Conservation (phyloP, 2,113 vertebrate species). For the Gymnorhina tibicen region DNA sequence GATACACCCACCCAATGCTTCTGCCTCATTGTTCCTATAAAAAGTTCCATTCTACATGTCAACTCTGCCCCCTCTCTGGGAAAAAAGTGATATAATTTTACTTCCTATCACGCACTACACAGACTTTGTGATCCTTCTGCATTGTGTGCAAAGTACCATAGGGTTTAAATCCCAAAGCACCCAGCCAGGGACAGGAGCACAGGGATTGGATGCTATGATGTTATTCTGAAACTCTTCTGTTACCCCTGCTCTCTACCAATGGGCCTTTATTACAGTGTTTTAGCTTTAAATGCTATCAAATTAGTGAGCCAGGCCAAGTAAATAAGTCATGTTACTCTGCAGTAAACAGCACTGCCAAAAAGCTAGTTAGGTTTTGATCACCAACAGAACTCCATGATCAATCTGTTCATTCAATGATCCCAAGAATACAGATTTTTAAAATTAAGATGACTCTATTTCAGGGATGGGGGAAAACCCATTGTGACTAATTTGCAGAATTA, state of each 20-base stretch:
- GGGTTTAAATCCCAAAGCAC: neutral
- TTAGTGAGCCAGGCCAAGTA: conserved; percentile 51
- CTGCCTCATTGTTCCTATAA: neutral
- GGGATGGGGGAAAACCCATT: neutral
- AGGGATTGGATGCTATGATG: neutral
- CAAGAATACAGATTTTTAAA: conserved; percentile 56
- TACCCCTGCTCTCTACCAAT: neutral
- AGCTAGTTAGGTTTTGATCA: conserved; percentile 65
- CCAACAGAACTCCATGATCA: conserved; percentile 53
- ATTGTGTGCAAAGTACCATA: neutral
- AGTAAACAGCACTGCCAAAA: conserved; percentile 60
- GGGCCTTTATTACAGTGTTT: conserved; percentile 9
- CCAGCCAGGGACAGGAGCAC: neutral
- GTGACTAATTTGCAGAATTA: conserved; percentile 69
- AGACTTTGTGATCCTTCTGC: neutral
- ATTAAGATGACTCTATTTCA: conserved; percentile 50
- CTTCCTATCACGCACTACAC: neutral
- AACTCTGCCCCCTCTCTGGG: neutral
- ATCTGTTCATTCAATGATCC: conserved; percentile 61
- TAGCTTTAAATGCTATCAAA: conserved; percentile 48
- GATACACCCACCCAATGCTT: neutral
- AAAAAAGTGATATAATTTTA: neutral
- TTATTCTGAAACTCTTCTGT: neutral
- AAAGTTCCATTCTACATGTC: neutral
- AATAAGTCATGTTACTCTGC: conserved; percentile 54